phyloP scores from a whole-genome alignment of 1,140 invertebrate species.

The Telenomus remus region DNA sequence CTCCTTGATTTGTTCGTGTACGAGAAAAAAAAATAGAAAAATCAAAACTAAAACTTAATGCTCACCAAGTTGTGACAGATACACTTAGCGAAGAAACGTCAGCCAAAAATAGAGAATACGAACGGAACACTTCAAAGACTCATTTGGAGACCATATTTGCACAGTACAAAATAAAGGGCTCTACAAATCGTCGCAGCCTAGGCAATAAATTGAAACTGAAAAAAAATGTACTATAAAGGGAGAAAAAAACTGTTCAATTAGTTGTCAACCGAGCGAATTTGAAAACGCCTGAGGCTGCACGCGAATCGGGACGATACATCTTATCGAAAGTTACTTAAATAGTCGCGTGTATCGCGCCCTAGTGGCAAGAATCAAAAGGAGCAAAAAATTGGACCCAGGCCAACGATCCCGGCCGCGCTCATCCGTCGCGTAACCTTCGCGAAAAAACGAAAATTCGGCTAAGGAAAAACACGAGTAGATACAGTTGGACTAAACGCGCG shows the following conservation, averaged over 20 bases:
- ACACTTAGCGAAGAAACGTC: conserved; percentile 18
- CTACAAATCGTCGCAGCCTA: too few species aligned
- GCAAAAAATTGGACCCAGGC: conserved; percentile 66
- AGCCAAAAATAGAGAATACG: conserved; percentile 23
- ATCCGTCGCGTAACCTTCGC: conserved; percentile 51
- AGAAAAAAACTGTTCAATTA: too few species aligned
- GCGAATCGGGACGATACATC: conserved; percentile 73
- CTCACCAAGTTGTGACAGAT: conserved; percentile 20
- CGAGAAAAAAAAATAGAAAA: too few species aligned
- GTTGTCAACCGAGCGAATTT: conserved; percentile 36
- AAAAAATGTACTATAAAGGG: too few species aligned
- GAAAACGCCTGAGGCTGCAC: conserved; percentile 73
- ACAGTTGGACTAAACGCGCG: conserved; percentile 35
- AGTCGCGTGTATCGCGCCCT: conserved; percentile 71
- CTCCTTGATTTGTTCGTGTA: too few species aligned
- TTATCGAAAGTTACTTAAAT: conserved; percentile 73
- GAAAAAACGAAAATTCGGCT: conserved; percentile 35
- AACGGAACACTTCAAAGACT: neutral
- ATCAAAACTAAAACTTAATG: too few species aligned
- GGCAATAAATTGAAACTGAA: too few species aligned
- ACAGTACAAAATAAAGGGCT: too few species aligned
- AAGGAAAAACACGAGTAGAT: conserved; percentile 44
- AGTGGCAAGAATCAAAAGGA: conserved; percentile 66
- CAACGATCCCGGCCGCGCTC: conserved; percentile 64
- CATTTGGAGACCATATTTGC: neutral